Evolutionary conservation across 2,797 vertebrate species (phyloP).

Genomic region (Podarcis siculus): DNA sequence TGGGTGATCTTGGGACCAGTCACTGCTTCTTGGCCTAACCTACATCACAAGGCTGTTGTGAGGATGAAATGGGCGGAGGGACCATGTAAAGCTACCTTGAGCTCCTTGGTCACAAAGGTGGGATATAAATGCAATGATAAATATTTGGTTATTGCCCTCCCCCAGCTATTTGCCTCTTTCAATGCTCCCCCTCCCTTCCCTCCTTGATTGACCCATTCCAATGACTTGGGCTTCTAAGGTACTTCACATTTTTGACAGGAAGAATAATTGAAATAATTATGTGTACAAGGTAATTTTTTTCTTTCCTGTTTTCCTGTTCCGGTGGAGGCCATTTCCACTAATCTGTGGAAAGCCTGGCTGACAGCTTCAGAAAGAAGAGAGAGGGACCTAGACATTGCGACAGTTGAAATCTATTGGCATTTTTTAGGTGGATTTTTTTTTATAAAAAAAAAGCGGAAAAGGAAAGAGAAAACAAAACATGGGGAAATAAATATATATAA

Average conservation of each 20-base stretch:
- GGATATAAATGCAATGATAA: no score
- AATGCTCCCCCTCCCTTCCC: not conserved
- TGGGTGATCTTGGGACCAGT: no score
- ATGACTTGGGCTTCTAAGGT: not conserved
- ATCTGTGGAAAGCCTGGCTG: conserved; percentile 46
- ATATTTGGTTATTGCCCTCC: not conserved
- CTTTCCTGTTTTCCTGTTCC: not conserved
- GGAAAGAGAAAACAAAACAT: conserved; percentile 44
- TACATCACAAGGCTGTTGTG: no score
- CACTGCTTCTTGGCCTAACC: no score
- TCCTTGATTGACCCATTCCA: not conserved
- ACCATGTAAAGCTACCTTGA: no score
- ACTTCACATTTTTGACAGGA: conserved; percentile 49
- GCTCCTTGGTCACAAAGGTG: no score
- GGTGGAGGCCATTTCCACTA: conserved; percentile 48
- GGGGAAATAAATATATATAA: conserved; percentile 26
- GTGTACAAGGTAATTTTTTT: not conserved
- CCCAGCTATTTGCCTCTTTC: not conserved
- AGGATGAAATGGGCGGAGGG: no score
- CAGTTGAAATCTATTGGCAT: conserved; percentile 50
- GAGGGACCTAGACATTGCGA: conserved; percentile 22
- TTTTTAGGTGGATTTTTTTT: conserved; percentile 36
- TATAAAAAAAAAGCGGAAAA: conserved; percentile 29
- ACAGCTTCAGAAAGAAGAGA: conserved; percentile 27
- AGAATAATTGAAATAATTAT: conserved; percentile 51